phyloP scores from a whole-genome alignment of 2,797 vertebrate genomes.

The Crenuchus spilurus region DNA sequence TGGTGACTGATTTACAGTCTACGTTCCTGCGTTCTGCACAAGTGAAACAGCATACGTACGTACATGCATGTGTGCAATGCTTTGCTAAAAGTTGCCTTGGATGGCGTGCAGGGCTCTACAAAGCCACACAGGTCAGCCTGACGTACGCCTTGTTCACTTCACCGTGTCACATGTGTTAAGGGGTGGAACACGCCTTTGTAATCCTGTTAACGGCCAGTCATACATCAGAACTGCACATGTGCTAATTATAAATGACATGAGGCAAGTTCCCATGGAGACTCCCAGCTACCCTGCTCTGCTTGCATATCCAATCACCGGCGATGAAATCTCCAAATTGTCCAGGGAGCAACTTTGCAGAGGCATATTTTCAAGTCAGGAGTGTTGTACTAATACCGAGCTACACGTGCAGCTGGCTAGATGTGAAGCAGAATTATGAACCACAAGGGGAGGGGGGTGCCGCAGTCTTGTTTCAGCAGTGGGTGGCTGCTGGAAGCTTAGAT shows the following conservation, averaged over 20 bases:
- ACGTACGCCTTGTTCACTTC: constrained; percentile 27
- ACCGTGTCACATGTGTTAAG: constrained; percentile 38
- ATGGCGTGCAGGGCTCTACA: not conserved
- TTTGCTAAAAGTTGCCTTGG: not conserved
- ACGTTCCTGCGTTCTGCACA: not conserved
- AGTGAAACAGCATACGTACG: not conserved
- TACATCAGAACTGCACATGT: not conserved
- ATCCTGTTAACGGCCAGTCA: constrained; percentile 36
- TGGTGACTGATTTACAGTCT: constrained; percentile 40
- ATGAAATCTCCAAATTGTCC: constrained; percentile 7
- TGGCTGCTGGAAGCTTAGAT: not conserved
- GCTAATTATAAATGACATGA: constrained; percentile 38
- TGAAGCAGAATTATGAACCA: not conserved
- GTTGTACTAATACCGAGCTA: not conserved
- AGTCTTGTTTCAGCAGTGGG: not conserved
- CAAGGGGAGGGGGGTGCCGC: not conserved
- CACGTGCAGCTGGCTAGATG: not conserved
- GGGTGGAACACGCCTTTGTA: constrained; percentile 30
- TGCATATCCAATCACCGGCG: not conserved
- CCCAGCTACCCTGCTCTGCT: not conserved
- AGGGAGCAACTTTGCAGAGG: constrained; percentile 9
- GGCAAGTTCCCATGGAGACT: constrained; percentile 12
- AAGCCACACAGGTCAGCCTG: not conserved
- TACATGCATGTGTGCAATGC: not conserved
- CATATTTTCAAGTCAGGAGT: constrained; percentile 7